Percentiles rank a stretch among this genome's conserved stretches.
These are phyloP conservation scores for Liasis olivaceus DNA, from an alignment of 2,797 vertebrate species.

Conservation along the genomic window DNA sequence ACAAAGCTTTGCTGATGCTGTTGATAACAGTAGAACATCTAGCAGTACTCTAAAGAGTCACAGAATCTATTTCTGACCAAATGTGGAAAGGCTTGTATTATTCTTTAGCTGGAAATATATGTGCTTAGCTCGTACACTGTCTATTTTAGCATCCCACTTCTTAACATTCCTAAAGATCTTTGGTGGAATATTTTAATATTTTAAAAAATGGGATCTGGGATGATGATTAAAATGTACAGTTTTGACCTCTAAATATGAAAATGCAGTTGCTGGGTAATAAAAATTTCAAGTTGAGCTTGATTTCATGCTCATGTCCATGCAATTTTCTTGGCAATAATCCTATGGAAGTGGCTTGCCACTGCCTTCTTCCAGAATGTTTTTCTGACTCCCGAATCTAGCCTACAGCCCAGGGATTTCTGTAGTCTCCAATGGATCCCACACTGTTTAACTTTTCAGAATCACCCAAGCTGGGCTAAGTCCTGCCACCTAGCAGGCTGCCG, in stretches of 20 bases:
- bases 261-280: constrained; percentile 6
- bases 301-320: neutral
- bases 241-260: constrained; percentile 16
- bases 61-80: neutral
- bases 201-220: neutral
- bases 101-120: neutral
- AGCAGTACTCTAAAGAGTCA: neutral
- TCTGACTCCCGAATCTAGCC: neutral
- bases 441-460: neutral
- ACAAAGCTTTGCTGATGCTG: constrained; percentile 3
- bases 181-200: constrained; percentile 6
- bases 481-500: neutral
- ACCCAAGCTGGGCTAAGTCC: neutral
- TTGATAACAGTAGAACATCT: neutral
- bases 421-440: neutral
- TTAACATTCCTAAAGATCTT: neutral
- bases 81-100: neutral
- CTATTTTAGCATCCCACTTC: neutral
- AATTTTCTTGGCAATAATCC: neutral
- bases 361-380: neutral
- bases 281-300: neutral
- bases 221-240: constrained; percentile 32
- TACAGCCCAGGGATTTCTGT: neutral
- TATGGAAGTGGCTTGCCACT: neutral
- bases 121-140: neutral